phyloP scores from a whole-genome alignment of 2,797 vertebrate species.

The Myiothlypis chrysogaster region DNA sequence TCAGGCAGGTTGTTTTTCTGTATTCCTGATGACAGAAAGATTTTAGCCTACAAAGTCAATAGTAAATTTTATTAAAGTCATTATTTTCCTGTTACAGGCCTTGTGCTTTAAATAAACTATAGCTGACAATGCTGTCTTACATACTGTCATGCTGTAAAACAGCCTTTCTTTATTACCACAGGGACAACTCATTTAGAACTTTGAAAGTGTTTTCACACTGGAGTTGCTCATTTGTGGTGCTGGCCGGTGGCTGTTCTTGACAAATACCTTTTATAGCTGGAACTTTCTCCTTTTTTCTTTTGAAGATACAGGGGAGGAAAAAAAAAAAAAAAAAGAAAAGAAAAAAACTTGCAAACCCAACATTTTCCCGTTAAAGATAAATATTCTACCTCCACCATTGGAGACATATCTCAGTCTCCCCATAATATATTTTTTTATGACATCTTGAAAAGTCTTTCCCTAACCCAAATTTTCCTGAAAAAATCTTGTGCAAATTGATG shows the following conservation, averaged over 20 bases:
- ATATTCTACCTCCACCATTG: neutral
- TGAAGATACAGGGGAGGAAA: neutral
- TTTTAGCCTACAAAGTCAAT: constrained; percentile 83
- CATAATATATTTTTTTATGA: neutral
- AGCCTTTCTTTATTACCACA: constrained; percentile 78
- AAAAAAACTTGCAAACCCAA: constrained; percentile 37
- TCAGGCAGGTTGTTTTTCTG: constrained; percentile 76
- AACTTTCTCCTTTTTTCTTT: constrained; percentile 48
- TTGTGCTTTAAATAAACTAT: constrained; percentile 79
- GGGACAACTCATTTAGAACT: constrained; percentile 77
- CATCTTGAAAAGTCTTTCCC: neutral
- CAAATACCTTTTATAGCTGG: constrained; percentile 53
- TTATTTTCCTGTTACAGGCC: constrained; percentile 80
- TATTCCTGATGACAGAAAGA: constrained; percentile 79
- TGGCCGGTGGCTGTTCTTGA: constrained; percentile 73
- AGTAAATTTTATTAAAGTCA: constrained; percentile 86
- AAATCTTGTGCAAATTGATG: neutral
- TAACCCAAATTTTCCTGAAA: neutral
- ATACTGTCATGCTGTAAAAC: constrained; percentile 76
- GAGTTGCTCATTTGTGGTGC: constrained; percentile 67
- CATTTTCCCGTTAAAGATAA: constrained; percentile 59
- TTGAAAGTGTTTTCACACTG: constrained; percentile 71
- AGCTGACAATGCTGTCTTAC: constrained; percentile 81
- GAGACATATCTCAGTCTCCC: constrained; percentile 37
- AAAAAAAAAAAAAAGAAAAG: neutral